Base-by-base conservation (phyloP, 2,888 invertebrate genomes). In the Tubiluchus corallicola region DNA sequence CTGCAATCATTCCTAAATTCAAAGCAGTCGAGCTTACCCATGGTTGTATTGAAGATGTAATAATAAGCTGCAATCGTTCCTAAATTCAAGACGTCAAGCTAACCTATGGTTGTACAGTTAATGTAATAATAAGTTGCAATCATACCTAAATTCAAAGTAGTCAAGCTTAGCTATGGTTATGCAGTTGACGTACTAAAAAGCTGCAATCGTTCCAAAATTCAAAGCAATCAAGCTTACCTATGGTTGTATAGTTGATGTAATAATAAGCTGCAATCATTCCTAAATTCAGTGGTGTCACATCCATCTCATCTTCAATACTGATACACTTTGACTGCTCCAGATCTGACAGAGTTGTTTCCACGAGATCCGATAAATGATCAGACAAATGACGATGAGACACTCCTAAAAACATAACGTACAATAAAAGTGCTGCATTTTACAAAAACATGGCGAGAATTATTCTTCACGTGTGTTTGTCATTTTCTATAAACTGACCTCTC, bases 201-300 rank as follows among this genome's bases (percentile, higher is more conserved):
- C 9, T 9, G 29, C 9, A n/a, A 9, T 29, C 9, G 9, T 29
- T 29, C n/a, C 9, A 9, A 9, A 9, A 29, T 29, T 29, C 13
- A 17, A 41, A 41, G 4, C n/a, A n/a, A n/a, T 9, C 16, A 37
- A 16, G 42, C 54, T 64, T 59, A 83, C 83, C 83, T 47, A 98
- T 98, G 0, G 98, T 99, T 0, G 94, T 92, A 57, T 99, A 98
- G 65, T 96, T 94, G 57, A 98, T 98, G 67, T 98, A 98, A 65
- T 99, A 99, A 67, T 99, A 99, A 0, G 96, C 92, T 0, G 98
- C 96, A 63, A 99, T 99, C 94, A 99, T 98, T 59, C 98, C 98
- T 61, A 99, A 69, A 71, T 99, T 99, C 21, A 98, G 72, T 0
- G 98, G 92, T 47, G 85, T 73, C 1, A 87, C 83, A 62, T 98